Conservation (phyloP, 2,113 vertebrate genomes). For the Bombycilla garrulus region DNA sequence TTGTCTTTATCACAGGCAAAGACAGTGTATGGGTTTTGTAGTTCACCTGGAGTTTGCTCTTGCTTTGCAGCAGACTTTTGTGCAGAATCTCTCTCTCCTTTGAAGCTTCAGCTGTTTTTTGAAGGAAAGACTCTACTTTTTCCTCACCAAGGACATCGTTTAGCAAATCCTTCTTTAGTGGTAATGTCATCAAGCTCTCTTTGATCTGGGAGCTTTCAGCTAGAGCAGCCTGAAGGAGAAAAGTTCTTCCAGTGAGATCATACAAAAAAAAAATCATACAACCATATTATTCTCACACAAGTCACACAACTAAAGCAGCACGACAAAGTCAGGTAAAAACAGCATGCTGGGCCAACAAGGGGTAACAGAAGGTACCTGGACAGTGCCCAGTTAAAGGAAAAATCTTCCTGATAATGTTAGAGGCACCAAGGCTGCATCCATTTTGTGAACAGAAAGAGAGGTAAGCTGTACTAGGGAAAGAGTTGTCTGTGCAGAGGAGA, state of each 20-base stretch:
- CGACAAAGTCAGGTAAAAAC: not conserved
- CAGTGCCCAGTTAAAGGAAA: constrained; percentile 40
- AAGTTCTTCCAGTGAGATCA: not conserved
- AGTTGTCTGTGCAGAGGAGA: constrained; percentile 44
- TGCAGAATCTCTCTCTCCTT: constrained; percentile 83
- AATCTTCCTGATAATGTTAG: constrained; percentile 36
- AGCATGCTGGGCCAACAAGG: not conserved
- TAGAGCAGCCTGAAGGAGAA: constrained; percentile 69
- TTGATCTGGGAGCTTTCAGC: constrained; percentile 81
- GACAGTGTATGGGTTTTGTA: not conserved
- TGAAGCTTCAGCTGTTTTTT: constrained; percentile 68
- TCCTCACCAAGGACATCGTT: constrained; percentile 81
- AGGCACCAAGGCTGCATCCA: constrained; percentile 10
- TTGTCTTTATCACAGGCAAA: not conserved
- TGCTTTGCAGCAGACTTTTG: constrained; percentile 81
- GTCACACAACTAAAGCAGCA: constrained; percentile 4
- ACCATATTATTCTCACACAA: not conserved
- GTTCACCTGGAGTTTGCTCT: constrained; percentile 81
- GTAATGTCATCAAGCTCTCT: constrained; percentile 77
- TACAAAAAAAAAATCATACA: not conserved
- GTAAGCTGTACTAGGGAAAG: constrained; percentile 41
- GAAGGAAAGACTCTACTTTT: constrained; percentile 69
- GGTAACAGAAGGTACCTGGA: constrained; percentile 34
- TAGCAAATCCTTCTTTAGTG: constrained; percentile 80
- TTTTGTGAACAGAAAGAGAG: constrained; percentile 55